Conservation (phyloP, 2,888 invertebrate genomes). For the Patella caerulea region DNA sequence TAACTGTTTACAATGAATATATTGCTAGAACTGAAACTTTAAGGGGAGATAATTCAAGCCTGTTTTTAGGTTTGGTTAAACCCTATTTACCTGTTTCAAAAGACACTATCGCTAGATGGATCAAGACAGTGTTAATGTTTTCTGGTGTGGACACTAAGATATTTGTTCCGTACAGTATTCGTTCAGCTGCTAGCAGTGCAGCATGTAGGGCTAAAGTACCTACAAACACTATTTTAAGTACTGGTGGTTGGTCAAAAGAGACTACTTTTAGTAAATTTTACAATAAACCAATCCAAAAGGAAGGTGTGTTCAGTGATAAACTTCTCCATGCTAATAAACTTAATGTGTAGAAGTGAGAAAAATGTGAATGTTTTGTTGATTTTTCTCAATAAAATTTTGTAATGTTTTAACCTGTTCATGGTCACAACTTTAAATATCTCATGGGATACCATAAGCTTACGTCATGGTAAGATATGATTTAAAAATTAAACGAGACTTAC, state of each 20-base stretch:
- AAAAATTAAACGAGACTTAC: slow-evolving; percentile 2
- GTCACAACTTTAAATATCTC: slow-evolving; percentile 7
- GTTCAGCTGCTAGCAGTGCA: not conserved
- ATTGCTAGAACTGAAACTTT: no score
- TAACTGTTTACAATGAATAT: no score
- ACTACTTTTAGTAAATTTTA: not conserved
- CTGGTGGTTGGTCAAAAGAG: not conserved
- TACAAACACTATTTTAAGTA: not conserved
- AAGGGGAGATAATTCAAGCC: not conserved
- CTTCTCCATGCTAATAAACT: not conserved
- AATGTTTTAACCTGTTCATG: not conserved
- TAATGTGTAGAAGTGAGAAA: not conserved
- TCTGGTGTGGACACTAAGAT: no score
- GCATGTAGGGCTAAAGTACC: not conserved
- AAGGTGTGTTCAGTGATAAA: not conserved
- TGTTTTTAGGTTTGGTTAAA: not conserved
- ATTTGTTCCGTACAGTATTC: not conserved
- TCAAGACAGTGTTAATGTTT: no score
- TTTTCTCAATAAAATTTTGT: not conserved
- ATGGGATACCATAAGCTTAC: not conserved
- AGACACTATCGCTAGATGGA: no score
- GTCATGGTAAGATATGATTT: not conserved
- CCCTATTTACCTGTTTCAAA: no score
- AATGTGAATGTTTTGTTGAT: not conserved
- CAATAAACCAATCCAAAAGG: not conserved